Evolutionary conservation across 2,113 vertebrate species (phyloP), one percentile per base, ranked within the genome.

Genomic region (Boleophthalmus pectinirostris): DNA sequence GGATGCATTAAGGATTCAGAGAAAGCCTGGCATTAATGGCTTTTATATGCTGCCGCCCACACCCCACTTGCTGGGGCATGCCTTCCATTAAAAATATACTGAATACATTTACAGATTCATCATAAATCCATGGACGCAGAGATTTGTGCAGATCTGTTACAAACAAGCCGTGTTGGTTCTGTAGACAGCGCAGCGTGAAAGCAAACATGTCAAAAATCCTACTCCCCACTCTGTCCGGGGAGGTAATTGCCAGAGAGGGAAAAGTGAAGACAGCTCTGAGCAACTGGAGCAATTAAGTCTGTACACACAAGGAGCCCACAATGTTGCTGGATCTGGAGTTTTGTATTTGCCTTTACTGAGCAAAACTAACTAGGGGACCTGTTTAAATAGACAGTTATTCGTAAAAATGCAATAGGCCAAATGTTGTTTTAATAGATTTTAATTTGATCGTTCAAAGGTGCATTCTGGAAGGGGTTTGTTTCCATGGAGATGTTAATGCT

Each of bases 81-180:
- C 77, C 72, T 89, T 89, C 79, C 83, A 87, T 89, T 85, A 92
- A 77, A 53, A 79, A 73, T n/a, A 21, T 82, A 82, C 78, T 70
- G 65, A 86, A 83, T 85, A 43, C 38, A 83, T 80, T 78, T 78
- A 82, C 79, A 79, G 82, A 80, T 85, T 20, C 51, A 80, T 85
- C 82, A 84, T 88, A 84, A 90, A 84, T 70, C 72, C 61, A 87
- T 90, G 88, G 90, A 90, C 86, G 91, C 77, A 85, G 82, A 78
- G 71, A 69, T 79, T 70, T 86, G 65, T 69, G 72, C 18, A 6
- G 24, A 69, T 77, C 75, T 80, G 83, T 85, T 53, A 71, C 77
- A 88, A 82, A 88, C 84, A 79, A 84, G 80, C 81, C 43, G 83
- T 56, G 72, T 82, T 35, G 5, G 70, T 63, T 85, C 74, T 81